phyloP scores from a whole-genome alignment of 1,140 invertebrate genomes.

The Cotesia vestalis region DNA sequence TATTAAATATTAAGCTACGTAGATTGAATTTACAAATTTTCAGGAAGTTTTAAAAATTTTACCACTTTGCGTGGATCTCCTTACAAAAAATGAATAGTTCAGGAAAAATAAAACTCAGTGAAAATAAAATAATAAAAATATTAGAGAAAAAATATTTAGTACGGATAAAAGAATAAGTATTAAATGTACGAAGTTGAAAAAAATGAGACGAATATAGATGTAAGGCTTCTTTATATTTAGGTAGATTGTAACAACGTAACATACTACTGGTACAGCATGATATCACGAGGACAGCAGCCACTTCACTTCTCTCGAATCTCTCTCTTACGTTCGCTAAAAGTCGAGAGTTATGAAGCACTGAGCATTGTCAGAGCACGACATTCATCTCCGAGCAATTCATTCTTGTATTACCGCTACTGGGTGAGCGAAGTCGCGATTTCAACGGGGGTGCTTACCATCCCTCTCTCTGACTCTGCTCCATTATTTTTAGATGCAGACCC shows the following conservation, averaged over 20 bases:
- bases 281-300: constrained; percentile 45
- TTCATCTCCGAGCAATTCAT: constrained; percentile 49
- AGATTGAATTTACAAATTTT: too few species aligned
- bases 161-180: neutral
- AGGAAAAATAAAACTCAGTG: too few species aligned
- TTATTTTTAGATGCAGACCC: neutral
- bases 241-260: constrained; percentile 24
- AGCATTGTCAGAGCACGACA: constrained; percentile 55
- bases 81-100: too few species aligned
- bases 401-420: constrained; percentile 41
- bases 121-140: too few species aligned
- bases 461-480: neutral
- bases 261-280: too few species aligned
- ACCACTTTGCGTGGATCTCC: too few species aligned
- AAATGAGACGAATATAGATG: constrained; percentile 41
- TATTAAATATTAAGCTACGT: too few species aligned
- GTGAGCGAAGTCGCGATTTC: constrained; percentile 41
- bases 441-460: constrained; percentile 43
- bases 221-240: neutral
- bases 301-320: constrained; percentile 47
- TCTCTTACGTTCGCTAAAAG: constrained; percentile 32
- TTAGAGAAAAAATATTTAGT: too few species aligned
- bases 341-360: constrained; percentile 46
- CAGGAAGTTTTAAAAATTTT: too few species aligned
- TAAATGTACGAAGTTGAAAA: constrained; percentile 6